phyloP scores from a whole-genome alignment of 2,888 invertebrate species.

The Shargacucullia verbasci region DNA sequence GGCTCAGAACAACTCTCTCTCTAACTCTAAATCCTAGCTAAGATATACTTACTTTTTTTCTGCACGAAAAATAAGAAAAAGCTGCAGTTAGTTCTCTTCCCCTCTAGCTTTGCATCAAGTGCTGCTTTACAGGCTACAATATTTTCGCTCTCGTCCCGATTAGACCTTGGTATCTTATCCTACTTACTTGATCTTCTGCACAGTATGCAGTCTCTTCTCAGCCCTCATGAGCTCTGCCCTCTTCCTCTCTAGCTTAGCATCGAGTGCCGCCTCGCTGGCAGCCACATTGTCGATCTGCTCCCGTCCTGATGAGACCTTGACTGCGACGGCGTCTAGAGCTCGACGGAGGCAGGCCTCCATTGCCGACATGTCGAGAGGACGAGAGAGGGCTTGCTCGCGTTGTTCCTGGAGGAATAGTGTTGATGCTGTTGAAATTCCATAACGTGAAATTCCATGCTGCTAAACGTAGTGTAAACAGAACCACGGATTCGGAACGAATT shows the following conservation, averaged over 20 bases:
- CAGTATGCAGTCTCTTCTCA: slow-evolving; percentile 96
- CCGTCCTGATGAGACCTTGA: slow-evolving; percentile 92
- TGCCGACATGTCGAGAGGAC: slow-evolving; percentile 94
- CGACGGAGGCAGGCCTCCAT: slow-evolving; percentile 94
- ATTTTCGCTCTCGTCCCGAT: background rate
- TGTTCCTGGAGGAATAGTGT: slow-evolving; percentile 78
- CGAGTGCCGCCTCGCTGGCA: slow-evolving; percentile 96
- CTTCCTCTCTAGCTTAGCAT: slow-evolving; percentile 97
- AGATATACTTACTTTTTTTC: no score
- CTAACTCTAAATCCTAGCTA: no score
- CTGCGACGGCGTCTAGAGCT: slow-evolving; percentile 91
- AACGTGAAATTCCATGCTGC: no score
- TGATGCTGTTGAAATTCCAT: no score
- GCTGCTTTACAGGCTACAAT: background rate
- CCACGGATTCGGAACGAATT: no score
- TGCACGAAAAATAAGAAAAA: no score
- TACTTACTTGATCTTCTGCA: slow-evolving; percentile 96
- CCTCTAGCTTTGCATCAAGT: no score
- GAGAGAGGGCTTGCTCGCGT: slow-evolving; percentile 94
- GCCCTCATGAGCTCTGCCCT: slow-evolving; percentile 96
- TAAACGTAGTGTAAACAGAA: no score
- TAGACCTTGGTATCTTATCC: background rate
- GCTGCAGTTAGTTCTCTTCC: no score
- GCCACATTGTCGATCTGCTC: slow-evolving; percentile 95
- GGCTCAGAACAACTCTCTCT: no score